phyloP scores from a whole-genome alignment of 1,140 invertebrate genomes.

The Potamilus streckersoni region DNA sequence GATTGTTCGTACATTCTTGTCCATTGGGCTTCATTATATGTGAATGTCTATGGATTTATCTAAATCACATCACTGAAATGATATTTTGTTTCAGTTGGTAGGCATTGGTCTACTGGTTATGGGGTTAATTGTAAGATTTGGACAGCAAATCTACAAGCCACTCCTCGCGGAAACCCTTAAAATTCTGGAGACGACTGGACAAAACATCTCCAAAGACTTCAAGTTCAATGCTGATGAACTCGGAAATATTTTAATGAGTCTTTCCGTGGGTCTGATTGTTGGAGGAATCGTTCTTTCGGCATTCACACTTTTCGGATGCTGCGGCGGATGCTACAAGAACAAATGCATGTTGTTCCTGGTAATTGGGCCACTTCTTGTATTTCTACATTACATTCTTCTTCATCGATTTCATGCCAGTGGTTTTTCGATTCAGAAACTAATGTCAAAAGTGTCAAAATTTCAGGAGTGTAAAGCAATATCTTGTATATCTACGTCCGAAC shows the following conservation, averaged over 20 bases:
- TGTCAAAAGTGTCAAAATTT: too few relatives aligned
- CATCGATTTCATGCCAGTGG: too few relatives aligned
- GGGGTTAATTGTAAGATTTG: constrained; percentile 12
- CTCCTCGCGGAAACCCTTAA: background rate
- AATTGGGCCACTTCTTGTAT: background rate
- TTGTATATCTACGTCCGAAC: too few relatives aligned
- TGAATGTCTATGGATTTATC: too few relatives aligned
- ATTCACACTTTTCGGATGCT: constrained; percentile 48
- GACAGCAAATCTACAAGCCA: constrained; percentile 3
- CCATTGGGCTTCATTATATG: too few relatives aligned
- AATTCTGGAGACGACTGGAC: background rate
- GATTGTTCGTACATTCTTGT: too few relatives aligned
- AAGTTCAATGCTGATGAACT: constrained; percentile 1
- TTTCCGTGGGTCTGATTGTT: constrained; percentile 34
- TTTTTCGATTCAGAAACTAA: too few relatives aligned
- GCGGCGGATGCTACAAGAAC: constrained; percentile 44
- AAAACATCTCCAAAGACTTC: constrained; percentile 1
- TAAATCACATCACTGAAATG: too few relatives aligned
- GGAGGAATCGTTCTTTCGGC: constrained; percentile 35
- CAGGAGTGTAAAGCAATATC: too few relatives aligned
- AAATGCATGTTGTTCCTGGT: constrained; percentile 43
- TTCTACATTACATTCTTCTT: too few relatives aligned
- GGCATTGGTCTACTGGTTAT: background rate
- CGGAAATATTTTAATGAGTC: background rate
- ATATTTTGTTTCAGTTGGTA: constrained; percentile 8